Conservation (phyloP, 2,797 vertebrate genomes). For the Lates japonicus region DNA sequence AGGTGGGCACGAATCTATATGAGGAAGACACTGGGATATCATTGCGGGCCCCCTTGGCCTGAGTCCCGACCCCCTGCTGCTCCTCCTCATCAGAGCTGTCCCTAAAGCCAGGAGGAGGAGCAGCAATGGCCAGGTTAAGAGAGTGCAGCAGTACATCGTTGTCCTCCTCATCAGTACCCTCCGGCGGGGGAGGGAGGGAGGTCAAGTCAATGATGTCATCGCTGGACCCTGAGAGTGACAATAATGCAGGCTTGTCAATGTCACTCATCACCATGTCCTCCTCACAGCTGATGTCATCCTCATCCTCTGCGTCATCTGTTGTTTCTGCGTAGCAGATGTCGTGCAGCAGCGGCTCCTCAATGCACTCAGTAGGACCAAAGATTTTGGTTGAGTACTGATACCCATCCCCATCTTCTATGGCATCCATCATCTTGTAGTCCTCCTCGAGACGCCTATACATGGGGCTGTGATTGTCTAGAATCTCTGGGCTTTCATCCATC, state of each 20-base stretch:
- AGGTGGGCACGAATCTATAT: slow-evolving; percentile 97
- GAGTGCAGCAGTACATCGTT: slow-evolving; percentile 95
- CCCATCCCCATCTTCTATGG: slow-evolving; percentile 89
- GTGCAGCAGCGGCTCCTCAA: slow-evolving; percentile 96
- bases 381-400: slow-evolving; percentile 93
- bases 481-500: slow-evolving; percentile 94
- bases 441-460: slow-evolving; percentile 92
- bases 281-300: slow-evolving; percentile 98
- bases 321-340: slow-evolving; percentile 99
- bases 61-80: slow-evolving; percentile 83
- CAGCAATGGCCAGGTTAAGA: slow-evolving; percentile 97
- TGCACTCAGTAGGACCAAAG: slow-evolving; percentile 91
- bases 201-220: slow-evolving; percentile 99
- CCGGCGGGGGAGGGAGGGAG: slow-evolving; percentile 95
- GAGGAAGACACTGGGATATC: slow-evolving; percentile 98
- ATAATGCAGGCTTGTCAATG: slow-evolving; percentile 91
- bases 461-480: slow-evolving; percentile 91
- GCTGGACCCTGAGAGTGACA: slow-evolving; percentile 95
- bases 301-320: slow-evolving; percentile 97
- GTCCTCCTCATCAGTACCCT: slow-evolving; percentile 93
- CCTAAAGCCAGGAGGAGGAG: slow-evolving; percentile 97
- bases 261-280: slow-evolving; percentile 94
- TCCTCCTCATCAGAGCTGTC: slow-evolving; percentile 99
- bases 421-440: slow-evolving; percentile 93
- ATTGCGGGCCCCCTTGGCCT: slow-evolving; percentile 78